Evolutionary conservation across 2,113 vertebrate genomes (phyloP), one percentile per base, ranked within the genome.

Genomic region (Orientallactaga bullata): DNA sequence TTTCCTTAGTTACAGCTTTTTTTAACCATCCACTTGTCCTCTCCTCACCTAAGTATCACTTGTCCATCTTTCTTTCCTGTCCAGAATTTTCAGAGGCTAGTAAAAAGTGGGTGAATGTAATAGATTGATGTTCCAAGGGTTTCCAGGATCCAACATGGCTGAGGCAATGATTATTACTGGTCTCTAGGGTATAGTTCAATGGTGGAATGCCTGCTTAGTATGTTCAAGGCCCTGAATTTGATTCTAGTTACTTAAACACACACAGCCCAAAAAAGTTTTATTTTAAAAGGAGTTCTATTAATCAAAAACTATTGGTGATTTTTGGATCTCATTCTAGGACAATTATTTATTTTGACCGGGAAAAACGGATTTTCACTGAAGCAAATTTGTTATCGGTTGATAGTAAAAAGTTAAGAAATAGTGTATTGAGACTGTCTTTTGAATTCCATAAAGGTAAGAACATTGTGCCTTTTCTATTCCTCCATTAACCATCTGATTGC

Each of bases 381-480:
- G 97, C 97, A 92, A 97, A 96, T 81, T 93, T 99, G 94, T 96
- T 98, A 84, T 94, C 98, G 77, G 80, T 82, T 93, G 85, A 84
- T 88, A 69, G 97, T 89, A 99, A 98, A 96, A 97, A 98, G 63
- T 97, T 98, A 60, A 97, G 97, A 91, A 98, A 97, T 94, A 99
- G 98, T 90, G 98, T 98, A 79, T 98, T 99, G 95, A 99, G 98
- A 96, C 97, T 99, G 94, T 99, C 99, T 95, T 97, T 99, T n/a
- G 99, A 99, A 86, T 99, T 99, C 96, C 99, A 96, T 88, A 99
- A 99, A 99, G 99, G 99, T 99, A 97, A 32, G 94, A 82, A 69
- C 37, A 71, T 71, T 79, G 74, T 83, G 9, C 18, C 7, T 85
- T 87, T 73, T 32, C 1, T 84, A 18, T 87, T 91, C 66, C 78